Evolutionary conservation across 2,888 invertebrate species (phyloP).

Genomic region (Ormia ochracea): DNA sequence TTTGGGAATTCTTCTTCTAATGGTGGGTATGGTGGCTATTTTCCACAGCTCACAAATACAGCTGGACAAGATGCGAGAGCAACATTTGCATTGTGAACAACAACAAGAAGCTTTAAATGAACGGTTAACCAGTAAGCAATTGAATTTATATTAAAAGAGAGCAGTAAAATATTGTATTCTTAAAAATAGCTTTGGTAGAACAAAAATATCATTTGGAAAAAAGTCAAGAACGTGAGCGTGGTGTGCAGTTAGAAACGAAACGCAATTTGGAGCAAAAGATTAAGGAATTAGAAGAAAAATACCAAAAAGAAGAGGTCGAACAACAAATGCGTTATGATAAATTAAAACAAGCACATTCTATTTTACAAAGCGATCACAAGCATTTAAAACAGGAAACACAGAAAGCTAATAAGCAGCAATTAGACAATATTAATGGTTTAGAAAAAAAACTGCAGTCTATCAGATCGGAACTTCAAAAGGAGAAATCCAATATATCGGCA

Average conservation of each 20-base stretch:
- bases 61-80: slow-evolving; percentile 79
- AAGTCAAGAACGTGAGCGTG: slow-evolving; percentile 79
- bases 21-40: slow-evolving; percentile 79
- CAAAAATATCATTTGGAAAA: slow-evolving; percentile 80
- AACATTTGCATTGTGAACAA: slow-evolving; percentile 79
- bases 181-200: slow-evolving; percentile 79
- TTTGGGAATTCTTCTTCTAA: slow-evolving; percentile 78
- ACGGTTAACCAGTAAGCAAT: slow-evolving; percentile 79
- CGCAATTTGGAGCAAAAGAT: slow-evolving; percentile 78
- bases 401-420: slow-evolving; percentile 77
- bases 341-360: slow-evolving; percentile 79
- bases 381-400: slow-evolving; percentile 78
- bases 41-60: slow-evolving; percentile 80
- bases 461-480: slow-evolving; percentile 77
- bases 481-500: slow-evolving; percentile 72
- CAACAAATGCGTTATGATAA: slow-evolving; percentile 78
- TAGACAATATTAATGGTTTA: slow-evolving; percentile 77
- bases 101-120: slow-evolving; percentile 80
- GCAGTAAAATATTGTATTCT: background rate
- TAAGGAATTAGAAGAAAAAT: slow-evolving; percentile 78
- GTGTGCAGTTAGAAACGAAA: slow-evolving; percentile 78
- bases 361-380: slow-evolving; percentile 78
- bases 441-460: slow-evolving; percentile 78
- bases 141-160: background rate
- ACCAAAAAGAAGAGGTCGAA: slow-evolving; percentile 78